Evolutionary conservation across 1,140 invertebrate genomes (phyloP).

Genomic region (Drosophila orosa): DNA sequence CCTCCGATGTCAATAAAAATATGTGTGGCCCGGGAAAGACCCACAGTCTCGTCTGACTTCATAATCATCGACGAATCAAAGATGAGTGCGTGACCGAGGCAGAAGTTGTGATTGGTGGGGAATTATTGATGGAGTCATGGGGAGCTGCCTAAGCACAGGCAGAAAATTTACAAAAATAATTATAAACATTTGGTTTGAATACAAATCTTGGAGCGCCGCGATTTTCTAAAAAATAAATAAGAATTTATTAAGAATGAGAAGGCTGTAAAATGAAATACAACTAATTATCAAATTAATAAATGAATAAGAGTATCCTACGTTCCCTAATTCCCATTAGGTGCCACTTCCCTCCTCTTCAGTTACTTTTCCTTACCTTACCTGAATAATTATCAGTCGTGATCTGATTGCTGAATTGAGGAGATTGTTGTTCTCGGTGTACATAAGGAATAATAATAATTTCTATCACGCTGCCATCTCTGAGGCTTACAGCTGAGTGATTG

Average conservation of each 20-base stretch:
- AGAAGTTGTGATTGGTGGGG: slow-evolving; percentile 39
- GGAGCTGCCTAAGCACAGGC: neutral
- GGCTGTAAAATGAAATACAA: neutral
- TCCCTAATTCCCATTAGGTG: neutral
- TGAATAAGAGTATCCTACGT: too few relatives aligned
- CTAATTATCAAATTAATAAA: neutral
- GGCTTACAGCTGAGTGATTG: slow-evolving; percentile 58
- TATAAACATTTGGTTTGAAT: neutral
- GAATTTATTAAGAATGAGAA: neutral
- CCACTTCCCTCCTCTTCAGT: neutral
- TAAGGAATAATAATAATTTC: slow-evolving; percentile 31
- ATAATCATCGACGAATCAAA: slow-evolving; percentile 62
- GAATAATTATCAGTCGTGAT: neutral
- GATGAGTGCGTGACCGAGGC: slow-evolving; percentile 43
- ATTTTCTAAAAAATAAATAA: too few relatives aligned
- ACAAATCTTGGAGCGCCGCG: too few relatives aligned
- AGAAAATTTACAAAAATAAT: neutral
- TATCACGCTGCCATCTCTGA: slow-evolving; percentile 55
- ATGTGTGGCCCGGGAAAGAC: slow-evolving; percentile 35
- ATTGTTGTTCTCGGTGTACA: slow-evolving; percentile 17
- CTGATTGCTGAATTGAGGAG: neutral
- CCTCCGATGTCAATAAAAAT: slow-evolving; percentile 57
- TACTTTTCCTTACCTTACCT: neutral
- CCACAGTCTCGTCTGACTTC: slow-evolving; percentile 30
- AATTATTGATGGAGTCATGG: slow-evolving; percentile 14